A percentile compares a stretch with the other conserved stretches of the same genome.
Conservation (phyloP, 2,113 vertebrate genomes). For the Aix galericulata region DNA sequence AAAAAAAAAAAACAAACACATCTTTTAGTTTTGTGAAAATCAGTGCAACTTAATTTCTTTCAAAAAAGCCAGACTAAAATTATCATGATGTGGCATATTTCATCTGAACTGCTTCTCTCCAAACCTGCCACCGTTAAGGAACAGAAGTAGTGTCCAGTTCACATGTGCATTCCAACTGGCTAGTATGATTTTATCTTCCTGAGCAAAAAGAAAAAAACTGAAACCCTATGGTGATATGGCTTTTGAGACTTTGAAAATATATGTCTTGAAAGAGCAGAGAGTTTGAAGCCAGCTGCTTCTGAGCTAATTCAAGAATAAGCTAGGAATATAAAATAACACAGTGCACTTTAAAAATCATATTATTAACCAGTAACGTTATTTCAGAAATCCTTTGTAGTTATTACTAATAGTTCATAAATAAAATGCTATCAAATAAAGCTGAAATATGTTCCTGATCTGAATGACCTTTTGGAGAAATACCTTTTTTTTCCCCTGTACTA, state of each 20-base stretch:
- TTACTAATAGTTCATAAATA: neutral
- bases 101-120: neutral
- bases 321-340: neutral
- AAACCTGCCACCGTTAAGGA: neutral
- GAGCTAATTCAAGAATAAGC: neutral
- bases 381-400: neutral
- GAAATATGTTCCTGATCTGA: neutral
- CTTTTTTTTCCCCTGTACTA: neutral
- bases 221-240: neutral
- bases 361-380: neutral
- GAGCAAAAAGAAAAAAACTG: neutral
- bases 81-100: neutral
- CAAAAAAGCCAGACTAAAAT: neutral
- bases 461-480: neutral
- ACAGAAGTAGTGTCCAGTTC: neutral
- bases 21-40: neutral
- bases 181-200: slow-evolving; percentile 4
- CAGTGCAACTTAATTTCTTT: neutral
- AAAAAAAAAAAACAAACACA: neutral
- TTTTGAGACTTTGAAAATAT: neutral
- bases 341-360: neutral
- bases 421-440: neutral
- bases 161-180: neutral
- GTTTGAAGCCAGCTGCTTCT: neutral
- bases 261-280: neutral